A percentile compares a stretch with the other conserved stretches of the same genome.
These are phyloP conservation scores for Ylistrum balloti DNA, from an alignment of 1,140 invertebrate genomes.

Conservation along the genomic window DNA sequence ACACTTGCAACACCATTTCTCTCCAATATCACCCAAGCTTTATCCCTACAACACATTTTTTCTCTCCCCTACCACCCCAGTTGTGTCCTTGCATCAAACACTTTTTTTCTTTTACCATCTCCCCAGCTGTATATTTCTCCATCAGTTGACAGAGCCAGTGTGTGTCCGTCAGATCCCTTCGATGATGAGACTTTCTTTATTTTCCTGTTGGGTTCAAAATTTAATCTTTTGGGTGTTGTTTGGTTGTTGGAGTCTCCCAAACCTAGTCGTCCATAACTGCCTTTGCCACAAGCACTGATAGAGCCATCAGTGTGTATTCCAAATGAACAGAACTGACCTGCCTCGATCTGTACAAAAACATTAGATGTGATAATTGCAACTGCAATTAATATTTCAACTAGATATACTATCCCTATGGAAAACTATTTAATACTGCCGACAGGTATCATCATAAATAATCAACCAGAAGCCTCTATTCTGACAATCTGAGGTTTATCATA, in stretches of 20 bases:
- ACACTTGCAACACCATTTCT: too few species aligned
- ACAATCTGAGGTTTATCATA: too few species aligned
- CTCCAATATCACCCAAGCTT: too few species aligned
- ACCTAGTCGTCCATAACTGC: slow-evolving; percentile 85
- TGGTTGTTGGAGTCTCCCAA: slow-evolving; percentile 86
- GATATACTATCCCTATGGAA: too few species aligned
- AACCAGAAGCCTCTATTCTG: too few species aligned
- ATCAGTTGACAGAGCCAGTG: slow-evolving; percentile 93
- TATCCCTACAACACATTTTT: too few species aligned
- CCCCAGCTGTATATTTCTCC: slow-evolving; percentile 98
- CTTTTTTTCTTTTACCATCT: slow-evolving; percentile 86
- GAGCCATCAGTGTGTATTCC: slow-evolving; percentile 85
- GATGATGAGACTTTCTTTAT: slow-evolving; percentile 84
- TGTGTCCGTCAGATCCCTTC: slow-evolving; percentile 92
- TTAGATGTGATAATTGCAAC: too few species aligned
- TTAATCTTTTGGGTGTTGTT: slow-evolving; percentile 83
- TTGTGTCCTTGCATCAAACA: too few species aligned
- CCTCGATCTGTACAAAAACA: slow-evolving; percentile 76
- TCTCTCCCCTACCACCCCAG: too few species aligned
- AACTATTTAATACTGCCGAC: too few species aligned
- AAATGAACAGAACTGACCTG: slow-evolving; percentile 88
- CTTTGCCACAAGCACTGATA: slow-evolving; percentile 86
- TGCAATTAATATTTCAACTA: too few species aligned
- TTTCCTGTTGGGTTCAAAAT: slow-evolving; percentile 81
- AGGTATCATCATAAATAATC: too few species aligned